phyloP scores from a whole-genome alignment of 2,888 invertebrate genomes.

The Caenorhabditis angaria region DNA sequence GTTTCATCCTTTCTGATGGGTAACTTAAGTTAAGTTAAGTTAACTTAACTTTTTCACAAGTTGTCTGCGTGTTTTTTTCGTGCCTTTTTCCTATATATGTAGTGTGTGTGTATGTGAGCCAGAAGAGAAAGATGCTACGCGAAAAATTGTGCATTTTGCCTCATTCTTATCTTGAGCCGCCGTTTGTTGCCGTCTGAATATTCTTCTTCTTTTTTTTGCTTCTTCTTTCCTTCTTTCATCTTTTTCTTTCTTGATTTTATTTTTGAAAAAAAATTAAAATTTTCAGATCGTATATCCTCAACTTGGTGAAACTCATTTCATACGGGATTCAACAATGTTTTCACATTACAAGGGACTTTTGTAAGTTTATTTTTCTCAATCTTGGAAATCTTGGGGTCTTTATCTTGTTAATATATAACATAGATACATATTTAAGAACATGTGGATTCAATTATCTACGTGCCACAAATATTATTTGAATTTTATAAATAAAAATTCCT shows the following conservation, averaged over 20 bases:
- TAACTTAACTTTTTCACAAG: too few species aligned
- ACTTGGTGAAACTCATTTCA: neutral
- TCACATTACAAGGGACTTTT: constrained; percentile 1
- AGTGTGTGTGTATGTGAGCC: neutral
- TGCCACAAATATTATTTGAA: neutral
- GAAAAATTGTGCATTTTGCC: constrained; percentile 4
- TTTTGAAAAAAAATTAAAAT: too few species aligned
- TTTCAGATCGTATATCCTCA: neutral
- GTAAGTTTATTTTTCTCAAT: too few species aligned
- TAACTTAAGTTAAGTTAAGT: too few species aligned
- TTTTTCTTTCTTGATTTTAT: neutral
- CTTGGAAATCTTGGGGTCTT: too few species aligned
- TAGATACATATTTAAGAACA: neutral
- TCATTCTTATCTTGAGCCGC: constrained; percentile 4
- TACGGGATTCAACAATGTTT: neutral
- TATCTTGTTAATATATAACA: neutral
- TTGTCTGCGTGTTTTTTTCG: neutral
- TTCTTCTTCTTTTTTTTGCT: neutral
- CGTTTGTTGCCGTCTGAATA: constrained; percentile 4
- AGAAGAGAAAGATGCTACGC: constrained; percentile 2
- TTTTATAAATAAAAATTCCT: neutral
- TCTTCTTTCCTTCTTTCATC: neutral
- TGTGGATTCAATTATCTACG: neutral
- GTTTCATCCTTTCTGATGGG: too few species aligned
- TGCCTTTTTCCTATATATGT: neutral